These are phyloP conservation scores for Drosophila grimshawi DNA, from an alignment of 1,140 invertebrate genomes.

Conservation along the genomic window DNA sequence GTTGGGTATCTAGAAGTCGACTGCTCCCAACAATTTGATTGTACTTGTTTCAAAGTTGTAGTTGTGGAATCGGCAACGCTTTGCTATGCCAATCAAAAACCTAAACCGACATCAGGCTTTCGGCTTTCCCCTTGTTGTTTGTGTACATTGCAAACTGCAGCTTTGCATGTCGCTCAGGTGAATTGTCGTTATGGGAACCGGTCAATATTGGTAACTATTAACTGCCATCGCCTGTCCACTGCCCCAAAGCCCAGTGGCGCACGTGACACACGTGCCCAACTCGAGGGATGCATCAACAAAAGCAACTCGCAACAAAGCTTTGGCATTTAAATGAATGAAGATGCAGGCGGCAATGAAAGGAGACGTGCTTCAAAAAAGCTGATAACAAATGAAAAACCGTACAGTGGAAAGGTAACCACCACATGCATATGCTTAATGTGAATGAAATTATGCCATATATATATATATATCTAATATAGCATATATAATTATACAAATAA, in stretches of 20 bases:
- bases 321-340: constrained; percentile 43
- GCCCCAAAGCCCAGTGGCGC: constrained; percentile 16
- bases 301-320: constrained; percentile 24
- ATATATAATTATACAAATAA: too few relatives aligned
- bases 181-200: constrained; percentile 17
- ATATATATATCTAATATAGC: too few relatives aligned
- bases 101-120: constrained; percentile 8
- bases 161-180: constrained; percentile 45
- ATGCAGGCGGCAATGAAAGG: background rate
- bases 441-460: background rate
- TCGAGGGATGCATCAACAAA: constrained; percentile 6
- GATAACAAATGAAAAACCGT: constrained; percentile 29
- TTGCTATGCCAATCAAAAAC: constrained; percentile 15
- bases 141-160: constrained; percentile 44
- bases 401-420: constrained; percentile 18
- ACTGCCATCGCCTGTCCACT: constrained; percentile 5
- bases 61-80: constrained; percentile 14
- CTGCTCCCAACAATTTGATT: background rate
- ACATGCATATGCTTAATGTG: constrained; percentile 17
- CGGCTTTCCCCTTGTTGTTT: background rate
- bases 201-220: constrained; percentile 30
- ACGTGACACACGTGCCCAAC: constrained; percentile 44
- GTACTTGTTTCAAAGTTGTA: background rate
- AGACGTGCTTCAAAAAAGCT: constrained; percentile 4
- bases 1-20: background rate